phyloP scores from a whole-genome alignment of 1,140 invertebrate species.

The Atta colombica region DNA sequence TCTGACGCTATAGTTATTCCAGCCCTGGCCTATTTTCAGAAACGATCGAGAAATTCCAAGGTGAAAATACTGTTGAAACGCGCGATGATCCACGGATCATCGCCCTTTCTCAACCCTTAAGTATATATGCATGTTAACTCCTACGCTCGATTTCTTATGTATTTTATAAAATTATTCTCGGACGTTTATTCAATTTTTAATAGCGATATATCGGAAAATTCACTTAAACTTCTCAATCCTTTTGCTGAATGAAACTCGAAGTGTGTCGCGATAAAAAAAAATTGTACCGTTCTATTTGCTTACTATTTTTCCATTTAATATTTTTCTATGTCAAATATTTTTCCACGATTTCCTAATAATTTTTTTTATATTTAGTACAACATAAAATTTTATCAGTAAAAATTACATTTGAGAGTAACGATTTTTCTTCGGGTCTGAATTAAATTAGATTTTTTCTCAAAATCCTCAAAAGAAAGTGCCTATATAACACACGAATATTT shows the following conservation, averaged over 20 bases:
- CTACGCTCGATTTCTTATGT: neutral
- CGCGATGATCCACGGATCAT: conserved; percentile 4
- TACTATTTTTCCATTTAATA: no score
- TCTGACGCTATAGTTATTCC: conserved; percentile 23
- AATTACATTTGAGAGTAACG: neutral
- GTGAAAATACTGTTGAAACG: conserved; percentile 21
- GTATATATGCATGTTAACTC: neutral
- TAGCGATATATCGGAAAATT: neutral
- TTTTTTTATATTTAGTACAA: neutral
- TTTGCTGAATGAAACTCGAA: neutral
- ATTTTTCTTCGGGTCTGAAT: neutral
- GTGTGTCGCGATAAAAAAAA: neutral
- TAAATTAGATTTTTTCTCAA: neutral
- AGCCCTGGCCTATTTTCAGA: conserved; percentile 31
- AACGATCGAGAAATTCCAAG: conserved; percentile 5
- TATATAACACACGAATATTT: neutral
- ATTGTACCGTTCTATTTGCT: neutral
- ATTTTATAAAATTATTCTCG: conserved; percentile 4
- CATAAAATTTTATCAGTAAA: neutral
- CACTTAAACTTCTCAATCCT: neutral
- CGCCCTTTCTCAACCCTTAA: conserved; percentile 19
- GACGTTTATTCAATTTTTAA: conserved; percentile 24
- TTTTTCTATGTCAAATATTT: neutral
- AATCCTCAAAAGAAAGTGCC: neutral
- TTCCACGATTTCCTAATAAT: neutral